phyloP scores from a whole-genome alignment of 2,888 invertebrate genomes.

The Coelinius sp. region DNA sequence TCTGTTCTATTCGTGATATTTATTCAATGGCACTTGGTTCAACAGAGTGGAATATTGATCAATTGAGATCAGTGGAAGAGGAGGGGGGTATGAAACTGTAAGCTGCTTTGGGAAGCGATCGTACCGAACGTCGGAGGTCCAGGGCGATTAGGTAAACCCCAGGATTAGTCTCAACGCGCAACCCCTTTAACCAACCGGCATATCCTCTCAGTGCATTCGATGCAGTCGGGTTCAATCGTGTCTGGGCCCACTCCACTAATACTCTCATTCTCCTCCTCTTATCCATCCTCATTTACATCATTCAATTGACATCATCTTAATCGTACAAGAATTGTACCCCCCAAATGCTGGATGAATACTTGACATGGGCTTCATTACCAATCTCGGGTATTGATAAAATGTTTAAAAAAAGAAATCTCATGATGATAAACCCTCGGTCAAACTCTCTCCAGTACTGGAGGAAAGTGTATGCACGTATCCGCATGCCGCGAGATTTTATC shows the following conservation, averaged over 20 bases:
- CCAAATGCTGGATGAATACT: neutral
- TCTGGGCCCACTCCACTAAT: neutral
- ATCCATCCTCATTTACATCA: conserved; percentile 66
- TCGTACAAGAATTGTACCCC: no score
- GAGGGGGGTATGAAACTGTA: conserved; percentile 62
- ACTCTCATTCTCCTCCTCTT: neutral
- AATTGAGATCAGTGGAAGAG: conserved; percentile 47
- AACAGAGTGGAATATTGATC: conserved; percentile 7
- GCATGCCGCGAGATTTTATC: conserved; percentile 69
- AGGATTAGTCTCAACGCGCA: conserved; percentile 62
- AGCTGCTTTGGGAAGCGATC: conserved; percentile 67
- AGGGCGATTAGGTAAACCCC: conserved; percentile 70
- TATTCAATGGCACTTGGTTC: neutral
- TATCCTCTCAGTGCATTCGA: conserved; percentile 28
- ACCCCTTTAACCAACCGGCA: conserved; percentile 31
- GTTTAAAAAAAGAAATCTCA: neutral
- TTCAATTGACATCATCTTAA: conserved; percentile 12
- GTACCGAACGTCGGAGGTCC: conserved; percentile 58
- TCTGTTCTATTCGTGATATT: neutral
- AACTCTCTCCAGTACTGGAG: conserved; percentile 44
- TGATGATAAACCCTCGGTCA: neutral
- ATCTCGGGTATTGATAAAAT: neutral
- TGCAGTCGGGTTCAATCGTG: conserved; percentile 26
- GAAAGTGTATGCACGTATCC: conserved; percentile 69
- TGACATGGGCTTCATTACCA: neutral